phyloP scores from a whole-genome alignment of 2,113 vertebrate species.

The Cyprinodon variegatus region DNA sequence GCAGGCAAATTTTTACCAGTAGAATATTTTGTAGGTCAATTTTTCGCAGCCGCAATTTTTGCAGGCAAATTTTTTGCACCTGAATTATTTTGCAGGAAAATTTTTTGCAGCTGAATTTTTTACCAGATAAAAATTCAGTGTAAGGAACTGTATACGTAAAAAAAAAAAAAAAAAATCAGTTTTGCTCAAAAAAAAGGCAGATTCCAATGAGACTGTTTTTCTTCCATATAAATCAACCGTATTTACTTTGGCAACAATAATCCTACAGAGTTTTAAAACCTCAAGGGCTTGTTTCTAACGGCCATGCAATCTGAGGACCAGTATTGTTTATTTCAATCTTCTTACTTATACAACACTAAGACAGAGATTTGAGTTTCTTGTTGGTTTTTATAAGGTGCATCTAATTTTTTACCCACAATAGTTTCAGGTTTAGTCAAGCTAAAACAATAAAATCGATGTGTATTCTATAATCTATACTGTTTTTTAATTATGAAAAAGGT shows the following conservation, averaged over 20 bases:
- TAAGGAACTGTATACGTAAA: no score
- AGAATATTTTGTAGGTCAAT: no score
- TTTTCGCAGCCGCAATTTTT: no score
- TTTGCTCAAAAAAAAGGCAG: no score
- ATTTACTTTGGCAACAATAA: not conserved
- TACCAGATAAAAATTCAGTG: no score
- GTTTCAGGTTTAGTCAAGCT: no score
- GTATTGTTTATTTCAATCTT: conserved; percentile 10
- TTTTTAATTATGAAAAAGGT: no score
- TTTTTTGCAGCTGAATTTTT: no score
- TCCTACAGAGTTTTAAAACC: conserved; percentile 10
- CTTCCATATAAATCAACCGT: not conserved
- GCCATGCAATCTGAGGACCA: conserved; percentile 5
- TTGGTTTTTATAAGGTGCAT: conserved; percentile 17
- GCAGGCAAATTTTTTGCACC: not conserved
- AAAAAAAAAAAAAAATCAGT: no score
- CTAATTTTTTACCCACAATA: conserved; percentile 34
- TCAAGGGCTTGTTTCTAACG: not conserved
- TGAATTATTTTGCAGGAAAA: not conserved
- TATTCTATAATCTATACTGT: no score
- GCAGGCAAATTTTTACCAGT: no score
- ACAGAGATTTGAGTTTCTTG: conserved; percentile 17
- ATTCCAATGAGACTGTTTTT: not conserved
- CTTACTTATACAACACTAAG: not conserved
- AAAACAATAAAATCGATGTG: no score